These are phyloP conservation scores for Schizopygopsis malacanthus DNA, from an alignment of 2,797 vertebrate species.

Conservation along the genomic window DNA sequence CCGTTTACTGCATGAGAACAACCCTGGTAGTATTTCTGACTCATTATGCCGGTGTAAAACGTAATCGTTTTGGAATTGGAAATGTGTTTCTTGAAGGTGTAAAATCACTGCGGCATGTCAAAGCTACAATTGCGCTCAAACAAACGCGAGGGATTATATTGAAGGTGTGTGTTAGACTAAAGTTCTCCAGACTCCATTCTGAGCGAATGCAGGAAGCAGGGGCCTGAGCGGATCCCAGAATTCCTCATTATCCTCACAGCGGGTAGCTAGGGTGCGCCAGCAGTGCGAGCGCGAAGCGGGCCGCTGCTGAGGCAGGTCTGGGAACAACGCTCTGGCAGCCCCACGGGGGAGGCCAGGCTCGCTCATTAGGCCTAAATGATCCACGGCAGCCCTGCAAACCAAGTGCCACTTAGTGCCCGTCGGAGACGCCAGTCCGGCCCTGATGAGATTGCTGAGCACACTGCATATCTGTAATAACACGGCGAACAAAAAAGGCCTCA, in stretches of 20 bases:
- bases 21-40: constrained; percentile 21
- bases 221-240: constrained; percentile 86
- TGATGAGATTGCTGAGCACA: constrained; percentile 79
- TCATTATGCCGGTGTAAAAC: constrained; percentile 12
- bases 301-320: constrained; percentile 73
- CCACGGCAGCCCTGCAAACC: constrained; percentile 85
- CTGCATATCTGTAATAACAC: constrained; percentile 69
- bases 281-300: constrained; percentile 61
- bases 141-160: constrained; percentile 79
- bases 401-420: constrained; percentile 85
- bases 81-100: constrained; percentile 55
- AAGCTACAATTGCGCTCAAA: constrained; percentile 70
- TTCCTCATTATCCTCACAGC: constrained; percentile 84
- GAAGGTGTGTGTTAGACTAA: constrained; percentile 77
- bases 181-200: constrained; percentile 82
- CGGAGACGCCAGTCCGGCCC: constrained; percentile 76
- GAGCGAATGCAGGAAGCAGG: constrained; percentile 82
- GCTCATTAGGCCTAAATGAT: constrained; percentile 85
- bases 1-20: constrained; percentile 13
- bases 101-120: constrained; percentile 35
- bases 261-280: constrained; percentile 76
- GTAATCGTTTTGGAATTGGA: constrained; percentile 52
- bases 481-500: constrained; percentile 73
- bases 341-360: constrained; percentile 78
- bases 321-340: constrained; percentile 75